Conservation (phyloP, 2,888 invertebrate genomes). For the Melanostoma mellinum region DNA sequence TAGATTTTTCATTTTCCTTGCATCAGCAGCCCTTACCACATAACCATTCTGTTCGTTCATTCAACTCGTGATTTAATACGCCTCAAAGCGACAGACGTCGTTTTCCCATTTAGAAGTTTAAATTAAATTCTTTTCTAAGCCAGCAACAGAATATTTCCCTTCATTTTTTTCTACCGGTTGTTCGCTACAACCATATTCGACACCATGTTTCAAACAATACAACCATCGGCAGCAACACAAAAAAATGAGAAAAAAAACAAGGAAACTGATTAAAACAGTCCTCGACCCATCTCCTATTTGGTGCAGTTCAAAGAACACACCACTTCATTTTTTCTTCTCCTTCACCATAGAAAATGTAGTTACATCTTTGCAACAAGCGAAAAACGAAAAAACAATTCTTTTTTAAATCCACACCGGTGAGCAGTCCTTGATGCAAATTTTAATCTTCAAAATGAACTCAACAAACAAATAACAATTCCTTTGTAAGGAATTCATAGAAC, state of each 20-base stretch:
- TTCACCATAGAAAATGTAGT: not conserved
- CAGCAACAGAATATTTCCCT: conserved; percentile 1
- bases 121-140: conserved; percentile 31
- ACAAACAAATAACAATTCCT: conserved; percentile 62
- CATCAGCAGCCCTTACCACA: too few relatives aligned
- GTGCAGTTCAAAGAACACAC: not conserved
- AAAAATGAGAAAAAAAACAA: conserved; percentile 4
- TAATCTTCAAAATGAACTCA: conserved; percentile 70
- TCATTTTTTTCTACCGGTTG: conserved; percentile 1
- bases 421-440: conserved; percentile 52
- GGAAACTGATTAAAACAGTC: conserved; percentile 34
- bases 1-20: too few relatives aligned
- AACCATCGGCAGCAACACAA: not conserved
- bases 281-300: conserved; percentile 23
- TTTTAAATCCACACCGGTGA: conserved; percentile 16
- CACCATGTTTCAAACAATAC: conserved; percentile 25
- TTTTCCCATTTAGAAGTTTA: conserved; percentile 10
- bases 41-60: not conserved
- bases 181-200: conserved; percentile 21
- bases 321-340: conserved; percentile 5
- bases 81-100: conserved; percentile 22
- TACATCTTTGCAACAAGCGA: conserved; percentile 25
- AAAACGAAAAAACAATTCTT: not conserved
- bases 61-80: conserved; percentile 24
- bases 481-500: conserved; percentile 48